Base-by-base conservation (phyloP, 2,888 invertebrate species). In the Malachius bipustulatus region DNA sequence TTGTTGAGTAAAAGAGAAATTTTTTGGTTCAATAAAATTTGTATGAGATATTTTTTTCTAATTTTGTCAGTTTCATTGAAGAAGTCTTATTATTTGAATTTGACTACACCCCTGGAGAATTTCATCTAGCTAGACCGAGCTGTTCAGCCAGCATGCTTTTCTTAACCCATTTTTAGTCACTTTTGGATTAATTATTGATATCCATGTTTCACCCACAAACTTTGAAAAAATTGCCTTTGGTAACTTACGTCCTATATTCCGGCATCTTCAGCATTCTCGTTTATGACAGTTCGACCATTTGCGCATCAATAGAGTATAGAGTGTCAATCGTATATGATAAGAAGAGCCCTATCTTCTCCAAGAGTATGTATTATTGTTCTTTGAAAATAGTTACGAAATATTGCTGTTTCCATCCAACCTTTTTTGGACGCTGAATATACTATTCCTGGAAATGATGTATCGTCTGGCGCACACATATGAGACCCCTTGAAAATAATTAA, bases 401-500 rank as follows among this genome's bases (percentile, higher is more conserved):
- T 41, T 0, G 45, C 27, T 12, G 40, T 13, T 31, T 51, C 46
- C 47, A 47, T 51, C 46, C 46, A 48, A 9, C 57, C 55, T n/a
- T 44, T 49, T 14, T 12, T 39, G 32, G 51, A 54, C 1, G 56
- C 54, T 6, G 43, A 37, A 40, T 47, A 45, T 1, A 54, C 29
- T 2, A 52, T 38, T n/a, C 46, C 44, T 26, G 50, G 50, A 42
- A 42, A 56, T 14, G 11, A 29, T 35, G 44, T 34, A 32, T 39
- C 40, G 33, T 39, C 37, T 27, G 39, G 39, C 14, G 51, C 50
- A 56, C 55, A 58, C 12, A 53, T 37, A 44, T 55, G 48, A 41
- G 51, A 52, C 10, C 54, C 47, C 34, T 54, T 52, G 37, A 48
- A 53, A 30, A 55, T 50, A 24, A 58, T 54, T 16, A 59, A 39